phyloP scores from a whole-genome alignment of 2,797 vertebrate genomes.

The Picus viridis region DNA sequence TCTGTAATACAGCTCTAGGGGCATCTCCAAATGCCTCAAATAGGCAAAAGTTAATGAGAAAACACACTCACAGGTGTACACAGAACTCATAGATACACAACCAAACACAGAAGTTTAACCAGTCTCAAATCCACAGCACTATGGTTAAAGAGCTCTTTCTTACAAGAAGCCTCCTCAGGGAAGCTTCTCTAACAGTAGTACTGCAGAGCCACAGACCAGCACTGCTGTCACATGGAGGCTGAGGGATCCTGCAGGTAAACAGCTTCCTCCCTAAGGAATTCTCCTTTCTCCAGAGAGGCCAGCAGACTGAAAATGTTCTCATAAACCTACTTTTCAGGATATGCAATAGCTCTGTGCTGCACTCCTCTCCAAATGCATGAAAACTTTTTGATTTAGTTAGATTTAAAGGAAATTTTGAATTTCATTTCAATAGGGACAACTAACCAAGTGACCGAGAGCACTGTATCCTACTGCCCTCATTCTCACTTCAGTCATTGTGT shows the following conservation, averaged over 20 bases:
- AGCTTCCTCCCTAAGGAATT: background rate
- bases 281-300: background rate
- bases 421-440: constrained; percentile 10
- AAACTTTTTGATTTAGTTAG: background rate
- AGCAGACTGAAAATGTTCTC: background rate
- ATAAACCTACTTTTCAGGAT: background rate
- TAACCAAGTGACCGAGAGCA: background rate
- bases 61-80: background rate
- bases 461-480: background rate
- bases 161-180: background rate
- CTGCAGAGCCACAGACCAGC: background rate
- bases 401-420: background rate
- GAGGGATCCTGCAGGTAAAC: background rate
- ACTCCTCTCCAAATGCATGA: background rate
- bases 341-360: background rate
- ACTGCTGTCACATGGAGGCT: fast-evolving
- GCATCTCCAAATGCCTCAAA: background rate
- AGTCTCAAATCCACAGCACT: background rate
- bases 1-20: background rate
- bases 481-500: constrained; percentile 22
- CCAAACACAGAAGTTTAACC: background rate
- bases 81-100: background rate
- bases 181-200: background rate
- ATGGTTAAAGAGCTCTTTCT: background rate
- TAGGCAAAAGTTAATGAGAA: background rate